These are phyloP conservation scores for Drosophila setifemur DNA, from an alignment of 1,140 invertebrate genomes.

Conservation along the genomic window DNA sequence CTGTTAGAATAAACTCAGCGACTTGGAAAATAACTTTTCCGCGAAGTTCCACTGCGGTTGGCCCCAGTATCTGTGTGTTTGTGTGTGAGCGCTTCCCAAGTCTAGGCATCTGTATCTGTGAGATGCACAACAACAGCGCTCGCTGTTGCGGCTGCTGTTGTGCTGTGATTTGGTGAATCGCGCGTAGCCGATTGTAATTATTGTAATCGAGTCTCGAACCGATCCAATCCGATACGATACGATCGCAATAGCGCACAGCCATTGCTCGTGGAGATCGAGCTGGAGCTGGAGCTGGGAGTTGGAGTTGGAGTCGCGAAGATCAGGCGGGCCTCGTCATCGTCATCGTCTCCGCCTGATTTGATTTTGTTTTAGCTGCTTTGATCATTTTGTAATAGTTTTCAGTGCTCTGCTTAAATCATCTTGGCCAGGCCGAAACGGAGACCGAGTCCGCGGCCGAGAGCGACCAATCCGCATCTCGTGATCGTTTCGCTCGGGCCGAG, in stretches of 20 bases:
- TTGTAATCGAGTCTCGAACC: conserved; percentile 81
- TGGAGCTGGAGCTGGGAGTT: too few relatives aligned
- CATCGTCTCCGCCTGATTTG: conserved; percentile 70
- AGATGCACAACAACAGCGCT: conserved; percentile 9
- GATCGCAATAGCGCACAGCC: conserved; percentile 40
- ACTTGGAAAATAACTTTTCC: background rate
- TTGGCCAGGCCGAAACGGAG: conserved; percentile 17
- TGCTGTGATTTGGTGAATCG: conserved; percentile 73
- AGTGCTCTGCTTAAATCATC: conserved; percentile 74
- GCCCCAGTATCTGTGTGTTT: conserved; percentile 8
- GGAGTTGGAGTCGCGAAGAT: conserved; percentile 8
- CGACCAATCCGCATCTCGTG: conserved; percentile 26
- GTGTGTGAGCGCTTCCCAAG: conserved; percentile 5
- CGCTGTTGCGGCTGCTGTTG: conserved; percentile 20
- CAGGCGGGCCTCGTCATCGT: conserved; percentile 14
- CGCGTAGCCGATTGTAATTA: conserved; percentile 82
- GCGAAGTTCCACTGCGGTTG: conserved; percentile 16
- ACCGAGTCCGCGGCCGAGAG: background rate
- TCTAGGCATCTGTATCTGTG: conserved; percentile 24
- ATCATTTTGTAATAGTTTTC: conserved; percentile 78
- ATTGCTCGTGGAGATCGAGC: too few relatives aligned
- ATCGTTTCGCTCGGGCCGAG: conserved; percentile 45
- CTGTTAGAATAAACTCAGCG: too few relatives aligned
- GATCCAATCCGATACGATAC: conserved; percentile 80
- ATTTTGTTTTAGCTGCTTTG: conserved; percentile 66